Evolutionary conservation across 2,888 invertebrate genomes (phyloP), one percentile per base, ranked within the genome.

Genomic region (Callosobruchus maculatus): DNA sequence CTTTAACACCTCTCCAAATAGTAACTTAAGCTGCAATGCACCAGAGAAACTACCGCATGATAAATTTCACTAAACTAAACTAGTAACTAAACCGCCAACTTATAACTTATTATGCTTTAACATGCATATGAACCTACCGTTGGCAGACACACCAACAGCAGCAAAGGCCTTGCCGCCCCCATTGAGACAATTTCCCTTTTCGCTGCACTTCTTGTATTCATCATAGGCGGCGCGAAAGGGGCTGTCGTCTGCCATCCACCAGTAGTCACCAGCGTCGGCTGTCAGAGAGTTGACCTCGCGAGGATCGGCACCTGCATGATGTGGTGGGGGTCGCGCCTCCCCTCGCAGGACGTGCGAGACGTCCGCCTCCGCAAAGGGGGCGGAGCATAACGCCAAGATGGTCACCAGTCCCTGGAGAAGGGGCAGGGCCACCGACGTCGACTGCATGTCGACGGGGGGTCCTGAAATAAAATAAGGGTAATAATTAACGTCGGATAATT

Each of bases 181-280:
- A 9, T 22, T 26, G 20, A 21, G 9, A 21, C 71, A 71, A 31
- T 83, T 80, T 75, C 83, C 84, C 71, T 84, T 84, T 68, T 80
- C 77, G 7, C 83, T 78, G 78, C 86, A 87, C 77, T 85, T 85
- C 75, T 84, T 85, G 78, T 83, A 86, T 71, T 84, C 85, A 0
- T 86, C 87, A 74, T 86, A 84, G 0, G 87, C 85, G 71, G 86
- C 87, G 80, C 90, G 90, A 83, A 92, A 89, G 0, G 91, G 91
- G 0, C 90, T 90, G 78, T 91, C 86, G 26, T 89, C 86, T 75
- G 88, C 88, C 88, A 90, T 89, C 92, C 91, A 92, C 91, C 91
- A 92, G 84, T 88, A 91, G 76, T 88, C 86, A 71, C 75, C 77
- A 71, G 73, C 70, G 70, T 69, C 20, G 71, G 21, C 71, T 22